A percentile compares a stretch with the other conserved stretches of the same genome.
These are phyloP conservation scores for Byasa hedistus DNA, from an alignment of 2,888 invertebrate species.

Conservation along the genomic window DNA sequence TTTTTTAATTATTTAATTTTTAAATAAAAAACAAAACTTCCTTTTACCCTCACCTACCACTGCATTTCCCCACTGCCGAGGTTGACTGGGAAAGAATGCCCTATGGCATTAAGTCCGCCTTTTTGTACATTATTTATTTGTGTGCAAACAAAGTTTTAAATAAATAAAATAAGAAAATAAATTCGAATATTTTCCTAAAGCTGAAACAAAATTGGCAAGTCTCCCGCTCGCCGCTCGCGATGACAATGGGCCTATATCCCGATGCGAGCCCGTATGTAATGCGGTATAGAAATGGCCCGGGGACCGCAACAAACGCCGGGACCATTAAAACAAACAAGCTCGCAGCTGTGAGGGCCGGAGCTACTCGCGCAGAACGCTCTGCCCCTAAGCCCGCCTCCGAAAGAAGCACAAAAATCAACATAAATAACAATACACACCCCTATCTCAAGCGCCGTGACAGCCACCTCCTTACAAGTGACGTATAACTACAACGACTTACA, in stretches of 20 bases:
- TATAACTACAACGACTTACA: slow-evolving; percentile 35
- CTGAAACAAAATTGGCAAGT: slow-evolving; percentile 50
- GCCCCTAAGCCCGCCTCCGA: slow-evolving; percentile 72
- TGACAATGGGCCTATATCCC: slow-evolving; percentile 42
- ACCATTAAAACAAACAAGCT: slow-evolving; percentile 74
- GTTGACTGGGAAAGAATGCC: no score
- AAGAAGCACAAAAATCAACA: slow-evolving; percentile 76
- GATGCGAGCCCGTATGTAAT: slow-evolving; percentile 56
- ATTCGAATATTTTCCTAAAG: slow-evolving; percentile 24
- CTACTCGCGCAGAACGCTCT: slow-evolving; percentile 68
- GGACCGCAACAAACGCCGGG: slow-evolving; percentile 63
- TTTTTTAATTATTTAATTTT: no score
- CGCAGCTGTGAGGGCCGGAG: slow-evolving; percentile 65
- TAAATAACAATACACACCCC: slow-evolving; percentile 80
- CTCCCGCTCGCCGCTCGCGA: slow-evolving; percentile 55
- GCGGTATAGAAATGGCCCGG: slow-evolving; percentile 49
- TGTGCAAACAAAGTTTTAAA: no score
- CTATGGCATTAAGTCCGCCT: no score
- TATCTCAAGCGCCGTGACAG: slow-evolving; percentile 72
- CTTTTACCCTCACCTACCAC: no score
- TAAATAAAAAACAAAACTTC: no score
- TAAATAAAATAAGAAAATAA: no score
- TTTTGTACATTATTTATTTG: no score
- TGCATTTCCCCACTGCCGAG: no score
- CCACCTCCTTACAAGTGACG: slow-evolving; percentile 38